Evolutionary conservation across 2,888 invertebrate genomes (phyloP).

Genomic region (Drosophila phalerata): DNA sequence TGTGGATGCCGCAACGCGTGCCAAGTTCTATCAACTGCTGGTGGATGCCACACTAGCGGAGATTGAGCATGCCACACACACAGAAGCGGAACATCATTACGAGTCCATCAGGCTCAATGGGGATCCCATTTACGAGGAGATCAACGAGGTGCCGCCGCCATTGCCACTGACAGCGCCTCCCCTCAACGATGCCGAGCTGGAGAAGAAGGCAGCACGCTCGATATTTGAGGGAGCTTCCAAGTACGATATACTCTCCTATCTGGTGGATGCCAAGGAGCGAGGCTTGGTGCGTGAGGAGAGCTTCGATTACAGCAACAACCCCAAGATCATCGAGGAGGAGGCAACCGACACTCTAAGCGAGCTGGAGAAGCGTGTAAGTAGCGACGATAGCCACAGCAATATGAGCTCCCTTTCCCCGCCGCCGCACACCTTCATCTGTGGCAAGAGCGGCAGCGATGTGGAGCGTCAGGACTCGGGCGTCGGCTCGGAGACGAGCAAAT

Average conservation of each 20-base stretch:
- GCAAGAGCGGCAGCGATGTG: slow-evolving; percentile 88
- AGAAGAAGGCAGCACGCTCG: slow-evolving; percentile 88
- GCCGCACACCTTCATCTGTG: slow-evolving; percentile 71
- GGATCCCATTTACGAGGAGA: slow-evolving; percentile 93
- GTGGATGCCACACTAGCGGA: slow-evolving; percentile 90
- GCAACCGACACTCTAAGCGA: slow-evolving; percentile 88
- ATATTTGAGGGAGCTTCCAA: slow-evolving; percentile 94
- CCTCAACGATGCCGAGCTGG: slow-evolving; percentile 89
- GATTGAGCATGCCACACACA: slow-evolving; percentile 88
- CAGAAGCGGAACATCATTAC: slow-evolving; percentile 88
- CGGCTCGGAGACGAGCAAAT: slow-evolving; percentile 96
- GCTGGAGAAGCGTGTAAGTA: slow-evolving; percentile 87
- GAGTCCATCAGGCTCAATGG: slow-evolving; percentile 88
- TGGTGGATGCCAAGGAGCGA: slow-evolving; percentile 94
- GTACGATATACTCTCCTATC: slow-evolving; percentile 94
- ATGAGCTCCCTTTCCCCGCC: slow-evolving; percentile 86
- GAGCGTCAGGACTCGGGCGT: slow-evolving; percentile 97
- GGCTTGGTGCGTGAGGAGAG: slow-evolving; percentile 89
- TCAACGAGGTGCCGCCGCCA: slow-evolving; percentile 91
- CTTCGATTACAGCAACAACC: slow-evolving; percentile 88
- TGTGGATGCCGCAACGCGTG: slow-evolving; percentile 88
- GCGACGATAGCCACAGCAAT: slow-evolving; percentile 89
- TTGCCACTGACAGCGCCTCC: slow-evolving; percentile 93
- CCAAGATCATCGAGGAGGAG: slow-evolving; percentile 87
- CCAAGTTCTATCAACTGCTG: slow-evolving; percentile 91